Base-by-base conservation (phyloP, 2,888 invertebrate genomes). In the Lasioglossum morio region DNA sequence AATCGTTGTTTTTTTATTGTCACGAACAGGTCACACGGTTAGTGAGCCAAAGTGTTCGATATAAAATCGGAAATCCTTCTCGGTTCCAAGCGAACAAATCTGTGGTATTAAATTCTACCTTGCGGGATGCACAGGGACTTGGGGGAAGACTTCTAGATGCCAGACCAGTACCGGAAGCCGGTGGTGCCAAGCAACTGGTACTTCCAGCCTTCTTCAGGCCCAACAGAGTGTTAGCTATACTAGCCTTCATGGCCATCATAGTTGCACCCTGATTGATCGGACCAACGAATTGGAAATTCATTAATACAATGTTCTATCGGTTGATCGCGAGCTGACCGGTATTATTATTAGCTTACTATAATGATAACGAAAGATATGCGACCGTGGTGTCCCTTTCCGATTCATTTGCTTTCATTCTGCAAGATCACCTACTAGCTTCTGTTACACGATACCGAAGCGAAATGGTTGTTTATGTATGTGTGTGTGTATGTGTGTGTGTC, bases 191-290 rank as follows among this genome's bases (percentile, higher is more conserved):
- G 94, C 96, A 97, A 94, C 97, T 97, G 74, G 97, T 97, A 89
- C 97, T 97, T 94, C 97, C 97, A 79, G 97, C 97, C 90, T 97
- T 96, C 95, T 97, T 97, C 91, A 97, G 96, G 88, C 96, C 96
- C 94, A 96, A 95, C 69, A 95, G 93, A 86, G 95, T 95, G 92
- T 95, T 95, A 92, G 95, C 94, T 93, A 95, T 94, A 95, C 96
- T 92, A 94, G 95, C 95, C 93, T 94, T 95, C 94, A 95, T 89
- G 90, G 94, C 95, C 95, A 94, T 94, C 95, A 95, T 95, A 92
- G 94, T 93, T 90, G 94, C 93, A 79, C 95, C 95, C 95, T 95
- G 93, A 93, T 95, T 91, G 91, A 93, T 93, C 90, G 89, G 30
- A 93, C 85, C 91, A 93, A 92, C 89, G 87, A 78, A 91, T 91